Percentiles rank a stretch among this genome's conserved stretches.
phyloP scores from a whole-genome alignment of 2,797 vertebrate genomes.

The Cuculus canorus region DNA sequence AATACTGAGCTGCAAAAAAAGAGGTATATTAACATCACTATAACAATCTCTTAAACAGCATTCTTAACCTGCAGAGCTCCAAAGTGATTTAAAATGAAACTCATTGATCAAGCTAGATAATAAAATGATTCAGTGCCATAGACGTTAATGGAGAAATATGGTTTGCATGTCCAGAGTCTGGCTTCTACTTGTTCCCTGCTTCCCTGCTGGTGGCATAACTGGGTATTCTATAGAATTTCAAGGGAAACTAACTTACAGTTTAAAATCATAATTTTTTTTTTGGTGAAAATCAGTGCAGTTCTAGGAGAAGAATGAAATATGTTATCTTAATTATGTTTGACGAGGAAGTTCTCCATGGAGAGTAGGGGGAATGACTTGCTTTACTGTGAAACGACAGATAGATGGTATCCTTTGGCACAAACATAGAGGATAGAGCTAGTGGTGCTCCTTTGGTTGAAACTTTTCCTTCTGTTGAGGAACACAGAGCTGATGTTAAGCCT shows the following conservation, averaged over 20 bases:
- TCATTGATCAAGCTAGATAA: neutral
- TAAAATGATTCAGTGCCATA: neutral
- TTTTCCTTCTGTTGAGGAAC: neutral
- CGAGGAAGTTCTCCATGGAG: neutral
- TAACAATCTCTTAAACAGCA: neutral
- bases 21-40: conserved; percentile 77
- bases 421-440: neutral
- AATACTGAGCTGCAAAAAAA: conserved; percentile 83
- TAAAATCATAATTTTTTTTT: neutral
- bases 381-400: neutral
- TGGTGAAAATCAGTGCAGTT: neutral
- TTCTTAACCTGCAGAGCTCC: neutral
- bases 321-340: neutral
- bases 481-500: neutral
- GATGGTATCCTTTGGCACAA: neutral
- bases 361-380: neutral
- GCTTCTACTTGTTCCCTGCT: neutral
- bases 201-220: neutral
- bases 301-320: neutral
- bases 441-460: neutral
- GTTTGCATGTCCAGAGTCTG: neutral
- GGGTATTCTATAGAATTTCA: neutral
- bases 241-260: neutral
- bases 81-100: neutral
- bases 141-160: neutral